Evolutionary conservation across 1,140 invertebrate genomes (phyloP), one percentile per base, ranked within the genome.

Genomic region (Pseudomyrmex dendroicus): DNA sequence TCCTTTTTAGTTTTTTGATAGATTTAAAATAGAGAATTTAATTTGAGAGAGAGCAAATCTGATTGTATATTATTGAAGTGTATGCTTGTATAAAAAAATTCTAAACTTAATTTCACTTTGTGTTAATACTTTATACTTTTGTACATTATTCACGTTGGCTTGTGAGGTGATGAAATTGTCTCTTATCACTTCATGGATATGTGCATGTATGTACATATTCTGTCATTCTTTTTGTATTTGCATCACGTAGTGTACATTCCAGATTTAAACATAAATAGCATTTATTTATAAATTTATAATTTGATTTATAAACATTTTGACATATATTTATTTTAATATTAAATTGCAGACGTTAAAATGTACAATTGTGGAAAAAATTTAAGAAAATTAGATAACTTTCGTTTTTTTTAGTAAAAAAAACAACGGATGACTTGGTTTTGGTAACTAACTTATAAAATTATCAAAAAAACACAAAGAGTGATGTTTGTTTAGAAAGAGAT

Each of bases 241-340:
- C 86, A 90, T 67, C 57, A 77, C 84, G 74, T 83, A 64, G 84
- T 85, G 85, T 90, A 90, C 91, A 91, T 92, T 92, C 90, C 90
- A 92, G 61, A 48, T 76, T 86, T 76, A 87, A 70, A 64, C 85
- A 22, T 52, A 85, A 68, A 74, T 86, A 82, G 85, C 85, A 91
- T 90, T 91, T 90, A 90, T 80, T 56, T 52, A 57, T 66, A 20
- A 17, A 17, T 10, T 10, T 52, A 35, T 22, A 12, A 2, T 68
- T 73, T 56, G 68, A 22, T 62, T 70, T n/a, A n/a, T n/a, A n/a
- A n/a, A n/a, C n/a, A n/a, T n/a, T n/a, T n/a, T n/a, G n/a, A n/a
- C n/a, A n/a, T n/a, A n/a, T n/a, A n/a, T n/a, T n/a, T n/a, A n/a
- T n/a, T n/a, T n/a, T 56, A 44, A 73, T 46, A 22, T 57, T 64